A percentile compares a stretch with the other conserved stretches of the same genome.
Evolutionary conservation across 2,113 vertebrate genomes (phyloP).

Genomic region (Tiliqua scincoides): DNA sequence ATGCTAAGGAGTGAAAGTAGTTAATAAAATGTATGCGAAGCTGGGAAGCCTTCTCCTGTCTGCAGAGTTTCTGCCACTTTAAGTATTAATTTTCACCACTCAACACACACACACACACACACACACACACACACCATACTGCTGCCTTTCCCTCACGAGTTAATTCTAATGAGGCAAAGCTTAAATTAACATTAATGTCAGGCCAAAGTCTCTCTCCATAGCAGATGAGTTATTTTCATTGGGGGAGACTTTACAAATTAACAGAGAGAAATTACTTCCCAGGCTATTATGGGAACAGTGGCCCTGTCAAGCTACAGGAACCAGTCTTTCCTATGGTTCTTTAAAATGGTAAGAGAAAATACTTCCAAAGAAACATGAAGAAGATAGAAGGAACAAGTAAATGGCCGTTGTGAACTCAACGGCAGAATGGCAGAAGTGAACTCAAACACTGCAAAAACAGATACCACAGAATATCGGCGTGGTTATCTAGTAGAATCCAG

Average conservation of each 20-base stretch:
- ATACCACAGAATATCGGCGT: not conserved
- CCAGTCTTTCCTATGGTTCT: conserved; percentile 37
- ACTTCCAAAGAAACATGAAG: not conserved
- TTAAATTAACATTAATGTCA: conserved; percentile 56
- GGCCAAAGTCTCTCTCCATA: conserved; percentile 54
- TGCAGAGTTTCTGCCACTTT: not conserved
- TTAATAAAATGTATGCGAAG: not conserved
- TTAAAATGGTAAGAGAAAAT: not conserved
- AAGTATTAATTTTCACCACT: conserved; percentile 39
- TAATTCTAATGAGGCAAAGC: conserved; percentile 21
- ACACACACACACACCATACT: not conserved
- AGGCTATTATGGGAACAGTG: conserved; percentile 61
- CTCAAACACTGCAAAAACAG: conserved; percentile 11
- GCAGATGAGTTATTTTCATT: conserved; percentile 42
- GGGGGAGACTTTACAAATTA: conserved; percentile 73
- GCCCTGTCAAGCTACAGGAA: conserved; percentile 13
- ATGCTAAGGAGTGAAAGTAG: not conserved
- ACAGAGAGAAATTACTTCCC: conserved; percentile 48
- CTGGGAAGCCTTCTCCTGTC: not conserved
- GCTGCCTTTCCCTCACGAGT: not conserved
- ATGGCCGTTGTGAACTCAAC: accelerated
- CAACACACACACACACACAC: not conserved
- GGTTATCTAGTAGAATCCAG: not conserved
- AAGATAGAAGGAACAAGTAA: not conserved
- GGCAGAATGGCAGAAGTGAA: accelerated